These are phyloP conservation scores for Drosophila burlai DNA, from an alignment of 1,140 invertebrate species.

Conservation along the genomic window DNA sequence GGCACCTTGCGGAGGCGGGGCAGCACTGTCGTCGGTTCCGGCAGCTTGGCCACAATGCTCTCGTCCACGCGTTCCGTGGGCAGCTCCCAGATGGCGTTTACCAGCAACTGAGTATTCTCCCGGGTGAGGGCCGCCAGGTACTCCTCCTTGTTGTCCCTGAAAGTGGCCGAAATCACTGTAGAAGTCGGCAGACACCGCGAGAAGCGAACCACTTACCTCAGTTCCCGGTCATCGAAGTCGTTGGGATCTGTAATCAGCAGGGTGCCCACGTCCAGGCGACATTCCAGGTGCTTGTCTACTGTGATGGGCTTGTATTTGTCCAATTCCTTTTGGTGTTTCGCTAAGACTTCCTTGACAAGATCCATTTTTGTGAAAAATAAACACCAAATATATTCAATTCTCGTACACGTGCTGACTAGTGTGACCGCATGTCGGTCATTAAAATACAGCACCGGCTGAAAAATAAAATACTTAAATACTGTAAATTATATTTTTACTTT, in stretches of 20 bases:
- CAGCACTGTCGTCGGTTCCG: slow-evolving; percentile 89
- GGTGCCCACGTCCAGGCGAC: slow-evolving; percentile 90
- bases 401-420: slow-evolving; percentile 67
- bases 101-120: slow-evolving; percentile 94
- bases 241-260: slow-evolving; percentile 90
- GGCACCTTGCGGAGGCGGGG: slow-evolving; percentile 95
- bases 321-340: slow-evolving; percentile 87
- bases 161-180: not conserved
- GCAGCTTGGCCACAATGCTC: slow-evolving; percentile 92
- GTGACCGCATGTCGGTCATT: not conserved
- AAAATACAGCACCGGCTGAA: not conserved
- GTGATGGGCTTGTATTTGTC: slow-evolving; percentile 89
- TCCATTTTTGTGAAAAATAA: slow-evolving; percentile 86
- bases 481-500: no score
- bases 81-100: slow-evolving; percentile 95
- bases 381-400: slow-evolving; percentile 47
- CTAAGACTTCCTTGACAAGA: slow-evolving; percentile 88
- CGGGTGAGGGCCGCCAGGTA: slow-evolving; percentile 91
- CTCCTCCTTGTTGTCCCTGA: slow-evolving; percentile 88
- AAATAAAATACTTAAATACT: not conserved
- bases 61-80: slow-evolving; percentile 92
- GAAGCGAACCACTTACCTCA: slow-evolving; percentile 86
- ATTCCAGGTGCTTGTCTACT: slow-evolving; percentile 90
- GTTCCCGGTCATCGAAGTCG: slow-evolving; percentile 87
- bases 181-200: not conserved